These are phyloP conservation scores for Melinopterus prodromus DNA, from an alignment of 2,888 invertebrate genomes.

Conservation along the genomic window DNA sequence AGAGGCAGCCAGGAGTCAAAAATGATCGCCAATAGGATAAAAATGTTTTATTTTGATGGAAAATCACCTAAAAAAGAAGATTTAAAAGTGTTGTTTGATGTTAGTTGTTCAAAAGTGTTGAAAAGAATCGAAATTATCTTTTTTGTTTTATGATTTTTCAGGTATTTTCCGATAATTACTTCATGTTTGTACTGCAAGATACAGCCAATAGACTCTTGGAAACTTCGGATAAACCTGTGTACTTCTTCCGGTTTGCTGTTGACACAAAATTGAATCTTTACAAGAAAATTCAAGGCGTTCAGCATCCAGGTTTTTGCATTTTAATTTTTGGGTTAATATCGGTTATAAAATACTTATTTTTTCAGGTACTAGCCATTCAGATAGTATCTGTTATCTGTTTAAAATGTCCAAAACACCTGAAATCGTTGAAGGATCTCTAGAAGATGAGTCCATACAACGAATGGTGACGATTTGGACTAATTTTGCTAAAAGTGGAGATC, in stretches of 20 bases:
- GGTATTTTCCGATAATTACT: slow-evolving; percentile 52
- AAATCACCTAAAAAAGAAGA: slow-evolving; percentile 44
- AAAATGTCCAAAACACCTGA: slow-evolving; percentile 42
- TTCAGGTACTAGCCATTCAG: slow-evolving; percentile 46
- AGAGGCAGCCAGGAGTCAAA: slow-evolving; percentile 47
- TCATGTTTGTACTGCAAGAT: slow-evolving; percentile 47
- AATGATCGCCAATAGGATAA: slow-evolving; percentile 47
- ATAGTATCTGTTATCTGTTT: slow-evolving; percentile 48
- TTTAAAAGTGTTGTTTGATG: slow-evolving; percentile 29
- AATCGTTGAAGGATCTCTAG: slow-evolving; percentile 45
- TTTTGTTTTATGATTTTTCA: neutral
- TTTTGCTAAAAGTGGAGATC: slow-evolving; percentile 48
- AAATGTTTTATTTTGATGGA: slow-evolving; percentile 51
- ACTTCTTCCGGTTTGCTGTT: slow-evolving; percentile 51
- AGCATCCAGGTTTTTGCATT: slow-evolving; percentile 44
- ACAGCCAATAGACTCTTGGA: slow-evolving; percentile 46
- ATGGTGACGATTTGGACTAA: slow-evolving; percentile 51
- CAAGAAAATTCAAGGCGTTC: slow-evolving; percentile 43
- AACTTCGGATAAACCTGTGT: slow-evolving; percentile 49
- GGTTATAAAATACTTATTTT: slow-evolving; percentile 13
- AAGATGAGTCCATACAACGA: slow-evolving; percentile 46
- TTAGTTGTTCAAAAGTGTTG: neutral
- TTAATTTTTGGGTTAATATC: slow-evolving; percentile 35
- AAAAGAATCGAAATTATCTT: neutral
- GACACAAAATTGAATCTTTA: slow-evolving; percentile 46